phyloP scores from a whole-genome alignment of 2,888 invertebrate species.

The Epinotia ramella region DNA sequence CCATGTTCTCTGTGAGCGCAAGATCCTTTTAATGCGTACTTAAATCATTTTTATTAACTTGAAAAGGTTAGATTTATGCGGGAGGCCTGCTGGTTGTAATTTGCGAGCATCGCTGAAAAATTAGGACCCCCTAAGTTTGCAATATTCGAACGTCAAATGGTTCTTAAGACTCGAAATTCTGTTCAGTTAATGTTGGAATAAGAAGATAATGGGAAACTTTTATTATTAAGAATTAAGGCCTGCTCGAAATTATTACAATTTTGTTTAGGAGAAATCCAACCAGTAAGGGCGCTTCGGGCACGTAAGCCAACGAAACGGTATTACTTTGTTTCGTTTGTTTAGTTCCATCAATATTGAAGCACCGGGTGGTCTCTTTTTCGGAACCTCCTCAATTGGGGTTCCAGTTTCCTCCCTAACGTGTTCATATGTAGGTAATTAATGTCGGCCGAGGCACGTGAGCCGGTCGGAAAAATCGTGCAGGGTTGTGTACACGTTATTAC shows the following conservation, averaged over 20 bases:
- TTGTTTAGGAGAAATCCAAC: slow-evolving; percentile 1
- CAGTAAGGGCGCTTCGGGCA: slow-evolving; percentile 8
- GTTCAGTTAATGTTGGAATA: slow-evolving; percentile 37
- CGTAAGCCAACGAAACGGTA: slow-evolving; percentile 7
- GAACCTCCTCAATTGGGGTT: slow-evolving; percentile 16
- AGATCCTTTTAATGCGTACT: slow-evolving; percentile 78
- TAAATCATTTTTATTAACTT: slow-evolving; percentile 84
- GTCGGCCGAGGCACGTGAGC: slow-evolving; percentile 37
- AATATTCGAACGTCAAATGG: slow-evolving; percentile 42
- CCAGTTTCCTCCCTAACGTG: slow-evolving; percentile 23
- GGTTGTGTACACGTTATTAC: slow-evolving; percentile 38
- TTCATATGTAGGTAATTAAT: slow-evolving; percentile 41
- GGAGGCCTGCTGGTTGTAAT: slow-evolving; percentile 69
- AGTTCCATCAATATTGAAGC: slow-evolving; percentile 23
- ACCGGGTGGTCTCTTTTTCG: slow-evolving; percentile 25
- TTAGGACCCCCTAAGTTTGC: slow-evolving; percentile 59
- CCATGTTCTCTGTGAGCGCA: slow-evolving; percentile 70
- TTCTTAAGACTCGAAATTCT: slow-evolving; percentile 39
- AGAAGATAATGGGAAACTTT: slow-evolving; percentile 40
- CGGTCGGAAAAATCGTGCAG: slow-evolving; percentile 40
- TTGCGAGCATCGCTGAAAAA: slow-evolving; percentile 63
- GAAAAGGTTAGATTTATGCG: slow-evolving; percentile 80
- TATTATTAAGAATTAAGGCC: slow-evolving; percentile 39
- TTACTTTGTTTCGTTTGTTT: slow-evolving; percentile 33
- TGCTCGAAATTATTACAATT: slow-evolving; percentile 15